A percentile compares a stretch with the other conserved stretches of the same genome.
phyloP scores from a whole-genome alignment of 2,888 invertebrate genomes.

The Scaptomyza flava region DNA sequence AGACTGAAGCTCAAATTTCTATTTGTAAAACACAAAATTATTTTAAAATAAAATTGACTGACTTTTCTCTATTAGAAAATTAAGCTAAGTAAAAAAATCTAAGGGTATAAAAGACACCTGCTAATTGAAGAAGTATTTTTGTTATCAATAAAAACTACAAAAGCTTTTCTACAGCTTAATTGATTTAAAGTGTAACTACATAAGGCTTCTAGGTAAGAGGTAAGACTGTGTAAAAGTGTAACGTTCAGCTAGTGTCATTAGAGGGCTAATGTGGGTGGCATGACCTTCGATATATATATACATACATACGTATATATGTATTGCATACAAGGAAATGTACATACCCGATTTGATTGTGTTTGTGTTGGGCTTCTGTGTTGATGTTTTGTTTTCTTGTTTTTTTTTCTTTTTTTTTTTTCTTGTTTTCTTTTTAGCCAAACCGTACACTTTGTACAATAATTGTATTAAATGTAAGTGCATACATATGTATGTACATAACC shows the following conservation, averaged over 20 bases:
- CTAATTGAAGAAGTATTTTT: neutral
- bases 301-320: slow-evolving; percentile 2
- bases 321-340: slow-evolving; percentile 8
- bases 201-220: neutral
- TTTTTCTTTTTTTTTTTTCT: slow-evolving; percentile 6
- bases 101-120: neutral
- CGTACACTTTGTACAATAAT: slow-evolving; percentile 31
- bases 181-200: neutral
- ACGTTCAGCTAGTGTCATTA: slow-evolving; percentile 18
- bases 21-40: too few relatives aligned
- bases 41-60: too few relatives aligned
- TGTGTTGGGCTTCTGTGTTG: slow-evolving; percentile 17
- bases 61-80: too few relatives aligned
- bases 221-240: too few relatives aligned
- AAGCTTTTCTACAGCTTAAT: neutral
- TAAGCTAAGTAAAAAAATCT: too few relatives aligned
- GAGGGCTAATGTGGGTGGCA: slow-evolving; percentile 6
- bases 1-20: too few relatives aligned
- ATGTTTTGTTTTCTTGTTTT: slow-evolving; percentile 7
- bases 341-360: slow-evolving; percentile 12
- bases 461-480: slow-evolving; percentile 42
- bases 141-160: neutral
- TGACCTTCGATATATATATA: slow-evolving; percentile 24
- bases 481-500: slow-evolving; percentile 28
- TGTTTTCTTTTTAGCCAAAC: neutral